phyloP scores from a whole-genome alignment of 2,797 vertebrate species.

The Salarias fasciatus region DNA sequence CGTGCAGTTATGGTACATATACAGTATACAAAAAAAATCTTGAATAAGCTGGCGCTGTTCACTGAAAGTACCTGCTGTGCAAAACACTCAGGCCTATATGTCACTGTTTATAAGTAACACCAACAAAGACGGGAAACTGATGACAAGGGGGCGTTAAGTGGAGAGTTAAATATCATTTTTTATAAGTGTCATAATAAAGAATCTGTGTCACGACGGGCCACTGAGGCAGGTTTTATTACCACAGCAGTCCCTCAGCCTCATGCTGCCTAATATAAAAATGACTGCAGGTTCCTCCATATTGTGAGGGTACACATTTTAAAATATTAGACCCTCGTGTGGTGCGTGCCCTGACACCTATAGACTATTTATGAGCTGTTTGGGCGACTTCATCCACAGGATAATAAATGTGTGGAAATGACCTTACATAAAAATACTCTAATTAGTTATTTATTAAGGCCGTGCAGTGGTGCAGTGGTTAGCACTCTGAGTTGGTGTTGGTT shows the following conservation, averaged over 20 bases:
- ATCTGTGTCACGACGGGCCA: neutral
- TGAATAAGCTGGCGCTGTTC: no score
- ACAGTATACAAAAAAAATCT: no score
- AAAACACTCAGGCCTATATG: no score
- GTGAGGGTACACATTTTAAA: neutral
- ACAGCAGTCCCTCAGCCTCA: neutral
- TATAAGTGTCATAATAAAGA: neutral
- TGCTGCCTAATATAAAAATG: neutral
- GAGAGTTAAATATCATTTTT: neutral
- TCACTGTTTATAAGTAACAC: neutral
- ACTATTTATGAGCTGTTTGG: no score
- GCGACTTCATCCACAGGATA: no score
- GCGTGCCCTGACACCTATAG: neutral
- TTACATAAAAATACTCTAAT: no score
- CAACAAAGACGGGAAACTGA: neutral
- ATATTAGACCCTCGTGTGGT: neutral
- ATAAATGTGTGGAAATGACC: no score
- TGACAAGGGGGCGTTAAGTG: neutral
- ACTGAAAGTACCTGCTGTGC: no score
- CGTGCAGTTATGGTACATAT: no score
- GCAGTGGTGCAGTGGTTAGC: no score
- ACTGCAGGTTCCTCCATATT: neutral
- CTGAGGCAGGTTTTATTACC: neutral
- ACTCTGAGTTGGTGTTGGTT: no score
- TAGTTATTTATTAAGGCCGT: no score